Evolutionary conservation across 2,888 invertebrate species (phyloP).

Genomic region (Smittia aterrima): DNA sequence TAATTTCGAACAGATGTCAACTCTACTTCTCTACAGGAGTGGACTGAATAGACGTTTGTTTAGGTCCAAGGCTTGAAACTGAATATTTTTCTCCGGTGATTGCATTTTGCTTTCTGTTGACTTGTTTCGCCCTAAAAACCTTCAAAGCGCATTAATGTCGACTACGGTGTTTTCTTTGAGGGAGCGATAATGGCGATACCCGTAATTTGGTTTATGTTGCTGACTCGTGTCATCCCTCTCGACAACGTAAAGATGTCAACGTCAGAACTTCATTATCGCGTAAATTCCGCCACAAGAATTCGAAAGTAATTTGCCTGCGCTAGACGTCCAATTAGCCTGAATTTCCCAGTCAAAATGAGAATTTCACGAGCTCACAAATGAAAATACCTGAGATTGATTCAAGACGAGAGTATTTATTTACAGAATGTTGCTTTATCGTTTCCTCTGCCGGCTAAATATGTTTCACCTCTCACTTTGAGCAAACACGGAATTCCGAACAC

Average conservation of each 20-base stretch:
- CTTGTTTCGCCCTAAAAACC: background rate
- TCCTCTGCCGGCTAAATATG: background rate
- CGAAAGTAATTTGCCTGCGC: no score
- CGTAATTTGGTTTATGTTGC: background rate
- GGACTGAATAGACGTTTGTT: constrained; percentile 5
- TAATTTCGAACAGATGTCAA: constrained; percentile 5
- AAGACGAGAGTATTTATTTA: no score
- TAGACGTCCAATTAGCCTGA: no score
- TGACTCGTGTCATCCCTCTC: background rate
- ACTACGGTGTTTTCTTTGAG: background rate
- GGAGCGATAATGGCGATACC: background rate
- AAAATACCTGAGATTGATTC: no score
- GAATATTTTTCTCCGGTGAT: background rate
- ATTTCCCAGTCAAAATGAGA: no score
- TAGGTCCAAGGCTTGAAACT: background rate
- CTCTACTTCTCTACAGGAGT: no score
- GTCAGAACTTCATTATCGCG: no score
- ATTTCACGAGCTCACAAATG: no score
- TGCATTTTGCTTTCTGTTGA: background rate
- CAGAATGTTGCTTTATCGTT: background rate
- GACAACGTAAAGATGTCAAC: no score
- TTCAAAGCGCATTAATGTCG: constrained; percentile 1
- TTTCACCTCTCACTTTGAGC: background rate
- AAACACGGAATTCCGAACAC: background rate
- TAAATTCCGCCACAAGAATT: no score